Evolutionary conservation across 2,797 vertebrate genomes (phyloP).

Genomic region (Todus mexicanus): DNA sequence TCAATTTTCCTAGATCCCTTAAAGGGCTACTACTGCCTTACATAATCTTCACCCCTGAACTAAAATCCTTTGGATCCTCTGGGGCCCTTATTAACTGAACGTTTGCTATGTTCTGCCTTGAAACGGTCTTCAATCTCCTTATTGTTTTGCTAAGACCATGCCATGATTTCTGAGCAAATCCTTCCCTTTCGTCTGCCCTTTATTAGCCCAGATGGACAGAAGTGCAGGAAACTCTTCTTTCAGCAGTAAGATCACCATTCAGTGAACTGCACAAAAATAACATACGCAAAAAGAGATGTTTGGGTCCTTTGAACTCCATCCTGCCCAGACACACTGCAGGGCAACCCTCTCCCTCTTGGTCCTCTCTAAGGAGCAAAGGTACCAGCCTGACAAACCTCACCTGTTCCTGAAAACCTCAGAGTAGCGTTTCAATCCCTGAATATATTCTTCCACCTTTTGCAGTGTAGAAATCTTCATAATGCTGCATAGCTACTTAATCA

Average conservation of each 20-base stretch:
- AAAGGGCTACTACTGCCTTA: constrained; percentile 45
- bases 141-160: constrained; percentile 32
- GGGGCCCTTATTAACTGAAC: constrained; percentile 44
- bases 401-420: background rate
- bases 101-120: constrained; percentile 18
- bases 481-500: background rate
- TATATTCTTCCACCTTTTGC: background rate
- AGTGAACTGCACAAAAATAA: background rate
- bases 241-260: background rate
- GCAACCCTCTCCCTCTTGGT: background rate
- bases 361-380: background rate
- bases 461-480: background rate
- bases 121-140: constrained; percentile 21
- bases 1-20: constrained; percentile 31
- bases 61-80: constrained; percentile 39
- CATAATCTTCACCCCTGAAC: constrained; percentile 33
- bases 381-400: background rate
- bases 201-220: background rate
- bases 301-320: background rate
- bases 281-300: background rate
- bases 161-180: constrained; percentile 26
- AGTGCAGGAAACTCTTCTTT: background rate
- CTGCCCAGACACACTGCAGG: background rate
- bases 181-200: background rate
- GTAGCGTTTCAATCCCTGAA: background rate